These are phyloP conservation scores for Netelia melanura DNA, from an alignment of 2,888 invertebrate genomes.

Conservation along the genomic window DNA sequence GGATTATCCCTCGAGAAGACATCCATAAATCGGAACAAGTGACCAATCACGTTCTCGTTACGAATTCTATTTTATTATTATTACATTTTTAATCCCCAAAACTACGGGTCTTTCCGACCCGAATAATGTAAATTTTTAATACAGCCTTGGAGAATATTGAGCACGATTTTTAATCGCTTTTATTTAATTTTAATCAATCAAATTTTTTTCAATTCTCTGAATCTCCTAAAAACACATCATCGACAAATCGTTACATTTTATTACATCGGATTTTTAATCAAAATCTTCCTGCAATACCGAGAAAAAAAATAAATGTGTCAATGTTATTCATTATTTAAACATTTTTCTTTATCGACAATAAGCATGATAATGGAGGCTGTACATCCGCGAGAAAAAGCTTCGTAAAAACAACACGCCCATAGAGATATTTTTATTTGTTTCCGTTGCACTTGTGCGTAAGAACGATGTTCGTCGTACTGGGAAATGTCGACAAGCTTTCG, in stretches of 20 bases:
- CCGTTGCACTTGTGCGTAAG: slow-evolving; percentile 54
- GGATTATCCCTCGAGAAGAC: slow-evolving; percentile 11
- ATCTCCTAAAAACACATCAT: not conserved
- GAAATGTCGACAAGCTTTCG: slow-evolving; percentile 47
- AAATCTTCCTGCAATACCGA: too few relatives aligned
- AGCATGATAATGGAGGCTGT: too few relatives aligned
- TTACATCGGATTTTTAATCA: too few relatives aligned
- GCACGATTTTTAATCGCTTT: too few relatives aligned
- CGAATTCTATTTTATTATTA: not conserved
- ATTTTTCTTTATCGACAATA: not conserved
- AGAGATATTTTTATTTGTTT: slow-evolving; percentile 16
- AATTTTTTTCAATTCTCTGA: not conserved
- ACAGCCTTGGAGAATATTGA: not conserved
- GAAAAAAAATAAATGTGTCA: not conserved
- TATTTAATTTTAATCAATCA: too few relatives aligned
- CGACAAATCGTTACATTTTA: too few relatives aligned
- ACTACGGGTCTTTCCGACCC: too few relatives aligned
- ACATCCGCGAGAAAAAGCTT: slow-evolving; percentile 14
- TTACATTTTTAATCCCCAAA: too few relatives aligned
- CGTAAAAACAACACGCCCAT: not conserved
- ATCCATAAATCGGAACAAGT: not conserved
- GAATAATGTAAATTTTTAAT: not conserved
- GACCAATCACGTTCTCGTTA: not conserved
- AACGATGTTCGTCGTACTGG: slow-evolving; percentile 46
- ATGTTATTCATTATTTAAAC: not conserved